Evolutionary conservation across 2,888 invertebrate species (phyloP).

Genomic region (Caenorhabditis sp.): DNA sequence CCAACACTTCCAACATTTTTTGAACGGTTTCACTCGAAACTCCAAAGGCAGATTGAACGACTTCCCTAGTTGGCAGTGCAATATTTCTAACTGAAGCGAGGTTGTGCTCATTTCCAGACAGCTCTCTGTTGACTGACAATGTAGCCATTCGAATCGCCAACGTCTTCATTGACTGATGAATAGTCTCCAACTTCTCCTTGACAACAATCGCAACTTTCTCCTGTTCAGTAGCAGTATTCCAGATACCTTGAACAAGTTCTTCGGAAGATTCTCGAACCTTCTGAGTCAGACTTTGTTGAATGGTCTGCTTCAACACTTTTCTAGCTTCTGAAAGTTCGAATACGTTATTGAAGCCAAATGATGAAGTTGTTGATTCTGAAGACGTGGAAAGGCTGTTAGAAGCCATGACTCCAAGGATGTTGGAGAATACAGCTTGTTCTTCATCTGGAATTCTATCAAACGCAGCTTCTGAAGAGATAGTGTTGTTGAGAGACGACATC

Average conservation of each 20-base stretch:
- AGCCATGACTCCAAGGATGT: slow-evolving; percentile 49
- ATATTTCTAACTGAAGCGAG: slow-evolving; percentile 26
- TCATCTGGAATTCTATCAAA: slow-evolving; percentile 31
- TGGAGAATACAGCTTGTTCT: slow-evolving; percentile 37
- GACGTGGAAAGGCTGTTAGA: slow-evolving; percentile 28
- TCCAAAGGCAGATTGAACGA: slow-evolving; percentile 34
- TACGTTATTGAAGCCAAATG: slow-evolving; percentile 44
- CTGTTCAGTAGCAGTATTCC: slow-evolving; percentile 46
- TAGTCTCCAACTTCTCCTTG: slow-evolving; percentile 48
- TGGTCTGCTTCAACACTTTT: slow-evolving; percentile 19
- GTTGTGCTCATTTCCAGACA: slow-evolving; percentile 13
- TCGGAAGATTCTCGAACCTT: slow-evolving; percentile 54
- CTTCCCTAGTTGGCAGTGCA: slow-evolving; percentile 20
- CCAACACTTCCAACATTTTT: slow-evolving; percentile 47
- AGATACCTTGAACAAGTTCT: slow-evolving; percentile 62
- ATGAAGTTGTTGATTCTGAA: slow-evolving; percentile 25
- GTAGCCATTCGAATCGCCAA: slow-evolving; percentile 47
- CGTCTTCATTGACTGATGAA: slow-evolving; percentile 33
- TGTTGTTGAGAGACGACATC: slow-evolving; percentile 21
- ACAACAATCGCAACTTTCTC: slow-evolving; percentile 42
- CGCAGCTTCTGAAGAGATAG: slow-evolving; percentile 15
- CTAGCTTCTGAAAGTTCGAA: slow-evolving; percentile 55
- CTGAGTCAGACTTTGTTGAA: slow-evolving; percentile 26
- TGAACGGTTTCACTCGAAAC: slow-evolving; percentile 43
- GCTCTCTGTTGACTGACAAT: slow-evolving; percentile 31